Evolutionary conservation across 2,113 vertebrate genomes (phyloP), one percentile per base, ranked within the genome.

Genomic region (Nyctibius bracteatus): DNA sequence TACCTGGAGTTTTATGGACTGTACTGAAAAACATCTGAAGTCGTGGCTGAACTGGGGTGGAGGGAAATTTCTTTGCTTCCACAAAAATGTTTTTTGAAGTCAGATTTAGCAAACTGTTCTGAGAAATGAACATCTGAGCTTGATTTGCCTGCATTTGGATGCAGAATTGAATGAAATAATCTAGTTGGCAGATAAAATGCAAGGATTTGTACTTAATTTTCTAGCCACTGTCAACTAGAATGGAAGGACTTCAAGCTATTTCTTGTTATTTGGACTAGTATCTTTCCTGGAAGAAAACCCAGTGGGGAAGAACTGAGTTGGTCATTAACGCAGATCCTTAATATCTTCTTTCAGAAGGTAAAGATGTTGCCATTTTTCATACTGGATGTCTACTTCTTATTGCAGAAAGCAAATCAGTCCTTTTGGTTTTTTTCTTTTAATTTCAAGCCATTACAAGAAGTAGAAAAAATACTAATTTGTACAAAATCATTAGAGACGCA

Each of bases 291-390:
- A 94, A 85, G 43, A 94, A 95, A 92, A 85, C 28, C 52, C 68
- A 58, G 28, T 46, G 37, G 83, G 62, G 44, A 94, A 84, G 59
- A 81, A 93, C 31, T 22, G 59, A 77, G 17, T 67, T 92, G 77
- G 17, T 81, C 90, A 84, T 94, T 90, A 94, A 96, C 65, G 75
- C 57, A 96, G 95, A 91, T 96, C 75, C 83, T 94, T 81, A 86
- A 54, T 63, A 89, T 68, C 83, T 81, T 44, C 49, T 41, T 91
- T 92, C 47, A 89, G 72, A 93, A 96, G 67, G 91, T 73, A 93
- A 93, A 90, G 47, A 65, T 88, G 77, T 12, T 92, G 55, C 31
- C 12, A 52, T 70, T 88, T 93, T 90, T 81, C 51, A 83, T 47
- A 59, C 22, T 66, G 79, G 68, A 72, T 84, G 65, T 79, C 86